A percentile compares a stretch with the other conserved stretches of the same genome.
These are phyloP conservation scores for Staurois parvus DNA, from an alignment of 2,797 vertebrate species.

Conservation along the genomic window DNA sequence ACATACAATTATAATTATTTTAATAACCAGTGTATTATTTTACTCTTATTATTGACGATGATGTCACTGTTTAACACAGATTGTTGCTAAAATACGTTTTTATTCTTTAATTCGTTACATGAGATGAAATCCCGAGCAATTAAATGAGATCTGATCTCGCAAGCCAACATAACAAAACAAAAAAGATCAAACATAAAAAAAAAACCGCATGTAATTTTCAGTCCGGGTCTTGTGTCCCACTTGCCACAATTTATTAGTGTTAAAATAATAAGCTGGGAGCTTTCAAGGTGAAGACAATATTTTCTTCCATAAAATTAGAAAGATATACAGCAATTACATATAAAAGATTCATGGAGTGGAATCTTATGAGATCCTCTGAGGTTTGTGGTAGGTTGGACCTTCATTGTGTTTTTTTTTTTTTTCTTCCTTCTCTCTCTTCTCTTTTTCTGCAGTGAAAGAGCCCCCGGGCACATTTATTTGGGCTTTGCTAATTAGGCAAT, in stretches of 20 bases:
- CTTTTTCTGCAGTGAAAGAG: slow-evolving; percentile 63
- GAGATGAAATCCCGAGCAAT: too few species aligned
- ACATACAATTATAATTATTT: too few species aligned
- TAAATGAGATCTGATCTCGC: too few species aligned
- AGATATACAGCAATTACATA: slow-evolving; percentile 74
- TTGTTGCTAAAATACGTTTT: too few species aligned
- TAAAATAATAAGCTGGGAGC: not conserved
- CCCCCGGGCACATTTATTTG: slow-evolving; percentile 82
- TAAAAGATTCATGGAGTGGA: slow-evolving; percentile 74
- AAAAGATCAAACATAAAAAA: not conserved
- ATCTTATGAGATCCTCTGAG: slow-evolving; percentile 72
- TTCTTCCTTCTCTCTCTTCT: not conserved
- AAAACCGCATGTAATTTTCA: slow-evolving; percentile 4
- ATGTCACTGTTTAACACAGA: too few species aligned
- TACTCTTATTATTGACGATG: too few species aligned
- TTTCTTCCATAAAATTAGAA: slow-evolving; percentile 62
- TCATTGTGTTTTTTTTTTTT: slow-evolving; percentile 69
- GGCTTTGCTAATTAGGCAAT: slow-evolving; percentile 81
- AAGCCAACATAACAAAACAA: not conserved
- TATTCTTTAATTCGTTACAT: too few species aligned
- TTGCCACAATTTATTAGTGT: slow-evolving; percentile 19
- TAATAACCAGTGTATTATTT: too few species aligned
- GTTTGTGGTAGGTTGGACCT: slow-evolving; percentile 64
- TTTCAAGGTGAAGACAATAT: not conserved
- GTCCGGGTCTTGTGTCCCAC: not conserved